A percentile compares a stretch with the other conserved stretches of the same genome.
Evolutionary conservation across 2,797 vertebrate species (phyloP).

Genomic region (Crocodylus rhombifer): DNA sequence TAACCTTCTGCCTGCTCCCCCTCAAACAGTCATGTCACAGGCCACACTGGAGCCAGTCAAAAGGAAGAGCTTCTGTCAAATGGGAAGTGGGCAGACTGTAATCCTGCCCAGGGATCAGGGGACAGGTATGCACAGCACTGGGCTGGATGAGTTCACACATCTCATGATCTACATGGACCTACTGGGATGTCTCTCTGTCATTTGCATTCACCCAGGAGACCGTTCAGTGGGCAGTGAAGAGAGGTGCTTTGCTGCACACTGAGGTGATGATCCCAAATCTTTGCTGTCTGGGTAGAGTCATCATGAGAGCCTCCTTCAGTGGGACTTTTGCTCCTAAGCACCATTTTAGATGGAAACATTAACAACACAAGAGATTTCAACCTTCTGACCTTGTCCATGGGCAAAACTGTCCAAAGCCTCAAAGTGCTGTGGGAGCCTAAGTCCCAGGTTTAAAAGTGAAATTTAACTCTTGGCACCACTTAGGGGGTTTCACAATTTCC

Average conservation of each 20-base stretch:
- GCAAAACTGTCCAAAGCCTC: not conserved
- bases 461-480: constrained; percentile 54
- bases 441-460: constrained; percentile 54
- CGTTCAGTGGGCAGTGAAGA: not conserved
- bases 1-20: not conserved
- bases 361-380: not conserved
- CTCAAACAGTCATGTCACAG: not conserved
- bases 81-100: not conserved
- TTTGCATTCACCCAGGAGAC: not conserved
- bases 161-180: not conserved
- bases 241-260: not conserved
- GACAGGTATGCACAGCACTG: not conserved
- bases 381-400: constrained; percentile 30
- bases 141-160: not conserved
- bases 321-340: not conserved
- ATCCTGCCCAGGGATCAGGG: not conserved
- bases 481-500: constrained; percentile 62
- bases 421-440: constrained; percentile 12
- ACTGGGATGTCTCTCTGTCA: not conserved
- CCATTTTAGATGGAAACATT: not conserved
- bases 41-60: not conserved
- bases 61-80: not conserved
- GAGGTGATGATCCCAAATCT: not conserved
- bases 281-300: not conserved
- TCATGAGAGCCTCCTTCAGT: not conserved